phyloP scores from a whole-genome alignment of 2,888 invertebrate species.

The Serrognathus titanus region DNA sequence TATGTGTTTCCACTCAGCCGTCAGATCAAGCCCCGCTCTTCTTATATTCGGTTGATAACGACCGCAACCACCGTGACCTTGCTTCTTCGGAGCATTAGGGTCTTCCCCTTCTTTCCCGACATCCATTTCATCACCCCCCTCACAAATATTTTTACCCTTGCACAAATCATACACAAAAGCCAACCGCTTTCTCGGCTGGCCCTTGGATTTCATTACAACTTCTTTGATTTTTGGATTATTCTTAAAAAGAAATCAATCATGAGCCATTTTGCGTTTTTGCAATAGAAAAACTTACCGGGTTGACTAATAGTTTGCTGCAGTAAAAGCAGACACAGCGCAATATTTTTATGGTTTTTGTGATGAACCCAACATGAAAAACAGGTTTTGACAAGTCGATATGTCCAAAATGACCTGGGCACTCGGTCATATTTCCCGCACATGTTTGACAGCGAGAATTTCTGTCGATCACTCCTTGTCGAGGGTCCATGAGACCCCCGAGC shows the following conservation, averaged over 20 bases:
- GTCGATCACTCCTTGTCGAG: conserved; percentile 96
- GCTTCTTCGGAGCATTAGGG: conserved; percentile 53
- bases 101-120: conserved; percentile 74
- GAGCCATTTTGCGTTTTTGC: not conserved
- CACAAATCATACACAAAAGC: conserved; percentile 96
- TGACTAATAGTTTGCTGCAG: conserved; percentile 95
- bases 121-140: conserved; percentile 98
- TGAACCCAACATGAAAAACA: conserved; percentile 96
- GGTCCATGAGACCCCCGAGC: conserved; percentile 98
- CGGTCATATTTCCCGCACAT: conserved; percentile 96
- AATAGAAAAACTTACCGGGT: conserved; percentile 68
- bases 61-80: conserved; percentile 94
- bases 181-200: conserved; percentile 90
- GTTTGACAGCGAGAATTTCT: conserved; percentile 90
- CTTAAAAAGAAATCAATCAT: conserved; percentile 46
- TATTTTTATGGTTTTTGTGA: conserved; percentile 95
- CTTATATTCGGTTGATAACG: conserved; percentile 94
- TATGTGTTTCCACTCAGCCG: conserved; percentile 97
- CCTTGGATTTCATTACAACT: conserved; percentile 92
- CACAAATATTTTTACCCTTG: conserved; percentile 97
- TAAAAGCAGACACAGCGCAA: conserved; percentile 99
- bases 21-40: conserved; percentile 85
- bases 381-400: conserved; percentile 98
- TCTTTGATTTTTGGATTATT: conserved; percentile 91
- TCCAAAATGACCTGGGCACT: conserved; percentile 99